phyloP scores from a whole-genome alignment of 1,140 invertebrate species.

The Heliconius hermathena region DNA sequence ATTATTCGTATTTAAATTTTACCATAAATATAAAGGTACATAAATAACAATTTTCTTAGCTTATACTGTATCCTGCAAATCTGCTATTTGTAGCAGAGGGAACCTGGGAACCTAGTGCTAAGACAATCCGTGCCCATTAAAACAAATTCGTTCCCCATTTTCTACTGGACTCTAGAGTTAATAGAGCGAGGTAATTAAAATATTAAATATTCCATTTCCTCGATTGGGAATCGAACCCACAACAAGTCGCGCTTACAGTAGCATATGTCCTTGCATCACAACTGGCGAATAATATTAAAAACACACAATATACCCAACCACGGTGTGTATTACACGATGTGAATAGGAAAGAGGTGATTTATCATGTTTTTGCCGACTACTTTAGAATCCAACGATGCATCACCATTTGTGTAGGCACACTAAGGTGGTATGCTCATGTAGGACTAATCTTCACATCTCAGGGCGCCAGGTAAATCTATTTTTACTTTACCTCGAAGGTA shows the following conservation, averaged over 20 bases:
- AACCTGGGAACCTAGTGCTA: too few species aligned
- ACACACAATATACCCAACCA: conserved; percentile 24
- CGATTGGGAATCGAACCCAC: background rate
- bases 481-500: conserved; percentile 61
- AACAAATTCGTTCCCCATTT: too few species aligned
- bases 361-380: conserved; percentile 37
- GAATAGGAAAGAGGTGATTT: conserved; percentile 35
- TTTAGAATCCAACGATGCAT: conserved; percentile 35
- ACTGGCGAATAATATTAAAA: conserved; percentile 17
- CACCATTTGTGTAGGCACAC: conserved; percentile 39
- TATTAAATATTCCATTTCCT: too few species aligned
- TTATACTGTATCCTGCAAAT: too few species aligned
- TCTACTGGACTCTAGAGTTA: too few species aligned
- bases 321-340: conserved; percentile 21
- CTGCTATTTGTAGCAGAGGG: too few species aligned
- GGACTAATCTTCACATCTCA: conserved; percentile 45
- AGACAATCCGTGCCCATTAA: too few species aligned
- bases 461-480: conserved; percentile 59
- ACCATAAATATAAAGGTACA: background rate
- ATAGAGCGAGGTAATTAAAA: too few species aligned
- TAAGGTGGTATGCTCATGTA: conserved; percentile 35
- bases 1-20: background rate
- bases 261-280: too few species aligned
- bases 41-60: background rate
- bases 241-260: too few species aligned